Evolutionary conservation across 2,113 vertebrate species (phyloP).

Genomic region (Megaceryle torquata): DNA sequence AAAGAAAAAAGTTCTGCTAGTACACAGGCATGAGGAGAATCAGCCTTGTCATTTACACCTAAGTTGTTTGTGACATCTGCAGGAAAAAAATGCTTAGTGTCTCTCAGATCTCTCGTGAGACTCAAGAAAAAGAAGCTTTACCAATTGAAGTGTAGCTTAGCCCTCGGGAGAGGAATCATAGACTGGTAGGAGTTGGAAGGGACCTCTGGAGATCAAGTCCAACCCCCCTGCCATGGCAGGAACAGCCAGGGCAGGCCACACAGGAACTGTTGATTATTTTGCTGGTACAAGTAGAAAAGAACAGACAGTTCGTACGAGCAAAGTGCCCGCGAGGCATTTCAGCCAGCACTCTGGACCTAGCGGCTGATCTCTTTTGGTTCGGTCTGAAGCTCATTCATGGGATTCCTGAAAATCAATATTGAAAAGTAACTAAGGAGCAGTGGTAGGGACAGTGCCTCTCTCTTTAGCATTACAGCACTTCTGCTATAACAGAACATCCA

Average conservation of each 20-base stretch:
- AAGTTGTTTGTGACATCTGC: accelerated
- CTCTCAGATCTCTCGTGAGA: neutral
- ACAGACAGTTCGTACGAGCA: neutral
- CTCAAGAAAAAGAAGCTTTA: neutral
- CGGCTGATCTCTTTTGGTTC: neutral
- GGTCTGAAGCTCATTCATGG: neutral
- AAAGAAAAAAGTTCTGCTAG: neutral
- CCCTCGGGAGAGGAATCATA: neutral
- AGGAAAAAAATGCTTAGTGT: neutral
- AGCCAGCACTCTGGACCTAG: neutral
- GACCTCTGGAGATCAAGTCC: too few species aligned
- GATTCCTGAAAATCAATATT: neutral
- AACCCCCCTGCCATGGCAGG: too few species aligned
- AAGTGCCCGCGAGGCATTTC: neutral
- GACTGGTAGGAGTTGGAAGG: too few species aligned
- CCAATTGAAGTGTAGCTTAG: neutral
- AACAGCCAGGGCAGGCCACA: too few species aligned
- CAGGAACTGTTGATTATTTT: neutral
- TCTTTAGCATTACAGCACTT: neutral
- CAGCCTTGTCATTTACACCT: too few species aligned
- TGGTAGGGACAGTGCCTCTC: neutral
- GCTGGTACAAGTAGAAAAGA: neutral
- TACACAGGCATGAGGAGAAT: neutral
- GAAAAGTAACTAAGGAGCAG: neutral
- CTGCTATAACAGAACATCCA: neutral